Evolutionary conservation across 1,140 invertebrate species (phyloP).

Genomic region (Calliopsis andreniformis): DNA sequence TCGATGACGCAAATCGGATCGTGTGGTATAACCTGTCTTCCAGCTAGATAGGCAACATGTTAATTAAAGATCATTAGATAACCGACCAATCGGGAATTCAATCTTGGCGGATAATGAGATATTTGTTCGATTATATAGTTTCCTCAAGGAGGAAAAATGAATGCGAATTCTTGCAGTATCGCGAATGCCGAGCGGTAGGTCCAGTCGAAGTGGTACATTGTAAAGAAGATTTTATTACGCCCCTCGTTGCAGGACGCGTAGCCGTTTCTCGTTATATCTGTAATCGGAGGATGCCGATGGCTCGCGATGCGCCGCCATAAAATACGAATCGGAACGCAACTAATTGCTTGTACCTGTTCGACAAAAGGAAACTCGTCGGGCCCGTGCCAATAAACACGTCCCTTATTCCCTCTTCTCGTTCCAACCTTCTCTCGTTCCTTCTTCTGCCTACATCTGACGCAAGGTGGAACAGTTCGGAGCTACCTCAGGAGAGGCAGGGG

Average conservation of each 20-base stretch:
- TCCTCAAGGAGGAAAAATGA: background rate
- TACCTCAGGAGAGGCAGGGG: constrained; percentile 47
- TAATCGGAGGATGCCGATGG: constrained; percentile 28
- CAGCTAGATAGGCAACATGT: background rate
- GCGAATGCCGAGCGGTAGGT: background rate
- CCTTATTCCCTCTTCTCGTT: constrained; percentile 34
- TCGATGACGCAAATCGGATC: constrained; percentile 8
- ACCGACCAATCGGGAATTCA: background rate
- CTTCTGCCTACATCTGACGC: constrained; percentile 26
- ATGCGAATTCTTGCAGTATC: background rate
- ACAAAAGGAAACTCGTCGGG: constrained; percentile 59
- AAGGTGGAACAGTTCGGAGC: constrained; percentile 40
- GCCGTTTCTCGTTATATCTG: constrained; percentile 23
- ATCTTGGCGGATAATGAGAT: background rate
- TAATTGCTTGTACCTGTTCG: constrained; percentile 67
- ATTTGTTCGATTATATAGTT: background rate
- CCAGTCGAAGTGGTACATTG: background rate
- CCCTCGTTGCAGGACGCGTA: constrained; percentile 7
- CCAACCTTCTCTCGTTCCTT: constrained; percentile 28
- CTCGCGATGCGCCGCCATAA: constrained; percentile 45
- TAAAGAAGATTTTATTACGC: constrained; percentile 31
- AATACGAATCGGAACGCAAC: constrained; percentile 60
- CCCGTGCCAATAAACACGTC: constrained; percentile 66
- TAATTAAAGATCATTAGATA: constrained; percentile 43
- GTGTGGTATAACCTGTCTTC: background rate